A percentile compares a stretch with the other conserved stretches of the same genome.
These are phyloP conservation scores for Agonopterix arenella DNA, from an alignment of 2,888 invertebrate genomes.

Conservation along the genomic window DNA sequence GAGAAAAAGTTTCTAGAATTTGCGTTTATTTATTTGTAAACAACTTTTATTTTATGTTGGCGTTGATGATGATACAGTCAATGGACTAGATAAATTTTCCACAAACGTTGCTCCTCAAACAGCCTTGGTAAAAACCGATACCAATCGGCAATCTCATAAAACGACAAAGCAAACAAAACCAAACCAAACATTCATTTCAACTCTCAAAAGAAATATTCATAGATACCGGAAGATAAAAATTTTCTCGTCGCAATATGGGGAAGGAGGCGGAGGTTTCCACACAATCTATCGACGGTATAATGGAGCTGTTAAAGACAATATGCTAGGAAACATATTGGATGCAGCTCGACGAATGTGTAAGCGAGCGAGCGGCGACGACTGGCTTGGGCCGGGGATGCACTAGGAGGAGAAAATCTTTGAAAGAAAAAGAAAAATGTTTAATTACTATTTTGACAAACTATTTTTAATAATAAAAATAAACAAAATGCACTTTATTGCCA, in stretches of 20 bases:
- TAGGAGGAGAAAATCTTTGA: conserved; percentile 10
- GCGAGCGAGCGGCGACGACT: conserved; percentile 53
- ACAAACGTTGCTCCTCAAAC: background rate
- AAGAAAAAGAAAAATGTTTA: no score
- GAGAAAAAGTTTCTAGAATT: no score
- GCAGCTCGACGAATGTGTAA: conserved; percentile 73
- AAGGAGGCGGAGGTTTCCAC: conserved; percentile 17
- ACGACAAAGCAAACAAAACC: background rate
- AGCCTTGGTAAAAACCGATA: background rate
- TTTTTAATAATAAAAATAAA: no score
- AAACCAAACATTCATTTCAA: no score
- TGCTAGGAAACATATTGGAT: conserved; percentile 74
- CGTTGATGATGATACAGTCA: no score
- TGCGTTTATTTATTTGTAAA: no score
- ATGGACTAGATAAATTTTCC: no score
- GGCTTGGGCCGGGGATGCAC: conserved; percentile 21
- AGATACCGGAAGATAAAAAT: conserved; percentile 24
- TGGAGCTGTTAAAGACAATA: conserved; percentile 76
- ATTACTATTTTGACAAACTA: no score
- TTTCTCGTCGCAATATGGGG: conserved; percentile 21
- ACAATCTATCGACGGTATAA: conserved; percentile 58
- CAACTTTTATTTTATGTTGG: no score
- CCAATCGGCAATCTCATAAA: no score
- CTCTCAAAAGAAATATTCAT: conserved; percentile 7
- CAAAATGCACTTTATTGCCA: no score